Evolutionary conservation across 2,888 invertebrate genomes (phyloP).

Genomic region (Saturnia japonica): DNA sequence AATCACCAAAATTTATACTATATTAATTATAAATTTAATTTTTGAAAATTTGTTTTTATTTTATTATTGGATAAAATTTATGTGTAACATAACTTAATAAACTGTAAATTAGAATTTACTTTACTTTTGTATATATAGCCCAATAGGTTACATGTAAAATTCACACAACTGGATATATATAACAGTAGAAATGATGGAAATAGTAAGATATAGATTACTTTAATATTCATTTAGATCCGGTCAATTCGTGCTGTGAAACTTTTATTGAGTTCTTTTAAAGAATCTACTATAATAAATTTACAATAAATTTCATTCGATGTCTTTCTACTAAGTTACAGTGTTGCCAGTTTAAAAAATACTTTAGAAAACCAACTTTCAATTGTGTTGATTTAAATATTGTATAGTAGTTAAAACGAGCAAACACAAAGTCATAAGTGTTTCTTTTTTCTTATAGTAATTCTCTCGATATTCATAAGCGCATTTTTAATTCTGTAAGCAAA

Average conservation of each 20-base stretch:
- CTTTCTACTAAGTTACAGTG: not conserved
- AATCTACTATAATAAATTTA: not conserved
- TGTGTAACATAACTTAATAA: no score
- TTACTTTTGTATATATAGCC: not conserved
- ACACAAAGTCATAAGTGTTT: not conserved
- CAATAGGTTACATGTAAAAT: not conserved
- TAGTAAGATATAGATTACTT: no score
- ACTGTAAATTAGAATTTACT: not conserved
- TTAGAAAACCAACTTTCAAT: not conserved
- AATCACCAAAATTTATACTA: no score
- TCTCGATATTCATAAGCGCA: not conserved
- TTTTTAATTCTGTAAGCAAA: not conserved
- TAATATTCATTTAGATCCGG: no score
- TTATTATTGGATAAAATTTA: no score
- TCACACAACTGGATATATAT: not conserved
- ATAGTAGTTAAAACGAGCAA: not conserved
- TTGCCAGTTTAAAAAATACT: not conserved
- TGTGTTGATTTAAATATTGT: not conserved
- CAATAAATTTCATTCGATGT: not conserved
- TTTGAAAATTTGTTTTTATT: no score
- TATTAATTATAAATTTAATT: no score
- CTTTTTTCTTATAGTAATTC: not conserved
- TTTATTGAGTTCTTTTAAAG: no score
- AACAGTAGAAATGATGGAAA: not conserved
- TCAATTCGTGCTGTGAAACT: no score